These are phyloP conservation scores for Papilio polytes DNA, from an alignment of 1,140 invertebrate genomes.

Conservation along the genomic window DNA sequence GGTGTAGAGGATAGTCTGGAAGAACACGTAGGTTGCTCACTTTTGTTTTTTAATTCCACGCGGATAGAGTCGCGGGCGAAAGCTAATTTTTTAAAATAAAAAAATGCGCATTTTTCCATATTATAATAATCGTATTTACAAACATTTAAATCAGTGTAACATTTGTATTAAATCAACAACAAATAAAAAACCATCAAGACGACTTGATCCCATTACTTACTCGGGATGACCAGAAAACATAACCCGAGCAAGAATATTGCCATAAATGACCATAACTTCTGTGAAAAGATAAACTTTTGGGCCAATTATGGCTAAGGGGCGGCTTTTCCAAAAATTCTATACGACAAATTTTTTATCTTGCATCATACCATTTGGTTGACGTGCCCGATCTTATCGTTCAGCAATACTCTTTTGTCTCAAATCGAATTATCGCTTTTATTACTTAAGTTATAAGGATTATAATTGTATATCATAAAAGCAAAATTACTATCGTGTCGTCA, in stretches of 20 bases:
- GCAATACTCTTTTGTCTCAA: conserved; percentile 42
- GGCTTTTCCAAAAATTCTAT: conserved; percentile 78
- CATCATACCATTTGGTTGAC: conserved; percentile 67
- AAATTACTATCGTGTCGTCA: conserved; percentile 41
- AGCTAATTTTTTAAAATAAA: no score
- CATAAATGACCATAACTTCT: conserved; percentile 74
- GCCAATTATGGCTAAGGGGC: conserved; percentile 71
- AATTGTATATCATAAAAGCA: background rate
- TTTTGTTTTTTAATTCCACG: no score
- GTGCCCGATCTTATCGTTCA: conserved; percentile 67
- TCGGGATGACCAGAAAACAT: conserved; percentile 46
- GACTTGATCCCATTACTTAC: conserved; percentile 69
- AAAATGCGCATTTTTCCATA: no score
- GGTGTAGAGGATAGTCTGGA: no score
- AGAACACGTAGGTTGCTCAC: no score
- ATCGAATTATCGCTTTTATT: conserved; percentile 25
- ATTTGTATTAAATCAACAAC: no score
- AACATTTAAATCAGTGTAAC: no score
- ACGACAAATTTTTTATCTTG: conserved; percentile 65
- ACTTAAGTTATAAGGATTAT: background rate
- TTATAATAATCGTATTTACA: no score
- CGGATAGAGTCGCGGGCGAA: no score
- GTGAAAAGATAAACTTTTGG: conserved; percentile 75
- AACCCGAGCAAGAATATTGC: conserved; percentile 56
- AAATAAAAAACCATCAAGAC: conserved; percentile 44